Evolutionary conservation across 2,797 vertebrate genomes (phyloP).

Genomic region (Tinamus major): DNA sequence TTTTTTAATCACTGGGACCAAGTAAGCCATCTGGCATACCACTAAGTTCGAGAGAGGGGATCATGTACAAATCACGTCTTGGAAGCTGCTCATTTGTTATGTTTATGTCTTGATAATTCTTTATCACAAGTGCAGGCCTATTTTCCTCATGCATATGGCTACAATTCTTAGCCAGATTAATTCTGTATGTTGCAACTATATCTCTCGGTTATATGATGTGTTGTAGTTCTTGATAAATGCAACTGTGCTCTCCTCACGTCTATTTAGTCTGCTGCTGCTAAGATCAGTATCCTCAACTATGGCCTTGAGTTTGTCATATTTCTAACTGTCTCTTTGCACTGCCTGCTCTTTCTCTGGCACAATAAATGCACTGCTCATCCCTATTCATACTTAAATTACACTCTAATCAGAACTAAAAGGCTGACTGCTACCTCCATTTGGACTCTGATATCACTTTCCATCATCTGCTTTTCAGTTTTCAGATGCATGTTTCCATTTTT

Average conservation of each 20-base stretch:
- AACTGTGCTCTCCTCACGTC: not conserved
- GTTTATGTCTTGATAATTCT: not conserved
- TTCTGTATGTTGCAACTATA: not conserved
- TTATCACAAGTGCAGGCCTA: not conserved
- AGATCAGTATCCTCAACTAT: not conserved
- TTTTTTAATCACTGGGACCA: not conserved
- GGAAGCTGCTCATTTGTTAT: not conserved
- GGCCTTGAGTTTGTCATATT: not conserved
- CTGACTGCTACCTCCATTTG: not conserved
- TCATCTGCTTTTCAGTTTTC: not conserved
- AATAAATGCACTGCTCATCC: not conserved
- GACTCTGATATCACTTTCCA: not conserved
- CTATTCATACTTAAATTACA: not conserved
- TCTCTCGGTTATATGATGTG: not conserved
- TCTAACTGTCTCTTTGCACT: not conserved
- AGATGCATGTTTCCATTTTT: not conserved
- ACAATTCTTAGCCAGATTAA: not conserved
- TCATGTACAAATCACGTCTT: not conserved
- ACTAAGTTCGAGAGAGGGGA: not conserved
- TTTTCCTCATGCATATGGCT: not conserved
- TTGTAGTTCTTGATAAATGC: not conserved
- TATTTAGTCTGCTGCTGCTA: slow-evolving; percentile 7
- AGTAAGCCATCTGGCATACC: not conserved
- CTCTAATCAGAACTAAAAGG: not conserved
- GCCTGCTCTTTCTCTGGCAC: not conserved